phyloP scores from a whole-genome alignment of 2,113 vertebrate species.

The Amblyornis subalaris region DNA sequence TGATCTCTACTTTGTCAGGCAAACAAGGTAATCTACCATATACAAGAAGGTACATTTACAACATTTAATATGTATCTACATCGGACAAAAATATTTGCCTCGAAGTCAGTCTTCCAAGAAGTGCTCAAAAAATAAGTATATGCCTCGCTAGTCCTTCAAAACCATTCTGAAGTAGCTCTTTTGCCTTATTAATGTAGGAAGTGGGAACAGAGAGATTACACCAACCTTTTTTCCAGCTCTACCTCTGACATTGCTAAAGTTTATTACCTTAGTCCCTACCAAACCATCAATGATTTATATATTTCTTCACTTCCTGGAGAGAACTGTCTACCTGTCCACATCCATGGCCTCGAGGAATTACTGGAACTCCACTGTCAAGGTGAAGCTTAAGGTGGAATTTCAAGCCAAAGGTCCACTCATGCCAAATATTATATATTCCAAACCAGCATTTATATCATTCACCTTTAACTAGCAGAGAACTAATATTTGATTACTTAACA shows the following conservation, averaged over 20 bases:
- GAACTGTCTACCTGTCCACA: background rate
- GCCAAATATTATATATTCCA: background rate
- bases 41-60: background rate
- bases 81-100: background rate
- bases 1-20: background rate
- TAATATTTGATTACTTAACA: background rate
- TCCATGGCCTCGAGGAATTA: background rate
- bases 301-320: background rate
- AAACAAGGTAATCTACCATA: background rate
- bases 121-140: background rate
- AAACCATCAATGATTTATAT: background rate
- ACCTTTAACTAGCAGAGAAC: background rate
- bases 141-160: background rate
- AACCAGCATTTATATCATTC: background rate
- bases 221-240: background rate
- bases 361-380: background rate
- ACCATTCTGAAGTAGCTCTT: background rate
- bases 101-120: background rate
- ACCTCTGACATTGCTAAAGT: background rate
- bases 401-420: background rate
- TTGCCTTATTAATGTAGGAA: background rate
- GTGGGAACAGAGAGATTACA: fast-evolving
- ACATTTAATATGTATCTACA: background rate
- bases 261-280: background rate
- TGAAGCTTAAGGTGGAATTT: background rate